These are phyloP conservation scores for Phrynocephalus forsythii DNA, from an alignment of 2,797 vertebrate species.

Conservation along the genomic window DNA sequence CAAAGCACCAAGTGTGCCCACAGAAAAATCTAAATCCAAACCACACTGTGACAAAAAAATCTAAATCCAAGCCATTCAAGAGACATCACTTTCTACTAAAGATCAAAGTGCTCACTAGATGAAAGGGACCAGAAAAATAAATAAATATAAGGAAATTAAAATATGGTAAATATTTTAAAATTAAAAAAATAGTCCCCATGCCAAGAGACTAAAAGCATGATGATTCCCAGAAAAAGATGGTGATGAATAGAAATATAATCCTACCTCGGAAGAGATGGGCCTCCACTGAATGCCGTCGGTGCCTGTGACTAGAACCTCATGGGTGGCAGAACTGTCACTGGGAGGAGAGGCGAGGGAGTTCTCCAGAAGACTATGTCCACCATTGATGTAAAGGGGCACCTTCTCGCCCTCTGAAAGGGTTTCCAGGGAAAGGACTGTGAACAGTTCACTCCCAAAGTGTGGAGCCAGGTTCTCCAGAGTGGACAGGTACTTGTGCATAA, in stretches of 20 bases:
- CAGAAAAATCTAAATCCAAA: too few species aligned
- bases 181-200: neutral
- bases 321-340: conserved; percentile 51
- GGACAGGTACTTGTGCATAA: conserved; percentile 93
- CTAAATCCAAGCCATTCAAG: too few species aligned
- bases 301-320: conserved; percentile 85
- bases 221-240: neutral
- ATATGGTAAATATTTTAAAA: neutral
- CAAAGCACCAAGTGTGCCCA: too few species aligned
- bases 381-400: conserved; percentile 65
- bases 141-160: too few species aligned
- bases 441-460: conserved; percentile 82
- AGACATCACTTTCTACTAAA: too few species aligned
- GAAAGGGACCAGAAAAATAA: too few species aligned
- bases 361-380: conserved; percentile 35
- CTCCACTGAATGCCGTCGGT: conserved; percentile 87
- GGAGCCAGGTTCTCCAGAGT: conserved; percentile 88
- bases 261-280: conserved; percentile 62
- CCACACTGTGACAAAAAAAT: too few species aligned
- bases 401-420: conserved; percentile 73
- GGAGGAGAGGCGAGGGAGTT: rapidly evolving
- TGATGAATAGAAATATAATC: neutral
- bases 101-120: too few species aligned
- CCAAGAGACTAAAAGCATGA: neutral
- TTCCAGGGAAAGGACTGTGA: conserved; percentile 74